A percentile compares a stretch with the other conserved stretches of the same genome.
Conservation (phyloP, 1,140 invertebrate genomes). For the Drosophila subobscura region DNA sequence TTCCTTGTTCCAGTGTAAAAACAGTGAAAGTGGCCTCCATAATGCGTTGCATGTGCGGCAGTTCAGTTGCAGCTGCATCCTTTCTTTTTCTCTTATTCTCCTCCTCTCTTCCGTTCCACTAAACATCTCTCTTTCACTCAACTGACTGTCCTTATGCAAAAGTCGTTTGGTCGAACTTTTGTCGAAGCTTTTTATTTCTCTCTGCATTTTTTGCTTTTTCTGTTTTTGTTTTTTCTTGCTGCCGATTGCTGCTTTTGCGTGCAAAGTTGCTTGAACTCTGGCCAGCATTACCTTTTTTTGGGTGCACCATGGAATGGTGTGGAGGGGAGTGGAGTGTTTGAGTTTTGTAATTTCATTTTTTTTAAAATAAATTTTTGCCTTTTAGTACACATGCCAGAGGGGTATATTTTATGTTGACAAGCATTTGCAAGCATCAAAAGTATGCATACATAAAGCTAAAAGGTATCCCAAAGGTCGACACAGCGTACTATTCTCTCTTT, state of each 20-base stretch:
- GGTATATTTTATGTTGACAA: too few species aligned
- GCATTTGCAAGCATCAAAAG: too few species aligned
- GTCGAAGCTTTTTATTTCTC: constrained; percentile 6
- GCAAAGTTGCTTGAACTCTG: constrained; percentile 22
- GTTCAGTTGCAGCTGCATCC: too few species aligned
- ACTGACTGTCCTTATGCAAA: constrained; percentile 19
- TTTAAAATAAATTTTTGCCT: constrained; percentile 17
- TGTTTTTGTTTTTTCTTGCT: neutral
- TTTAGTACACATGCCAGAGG: too few species aligned
- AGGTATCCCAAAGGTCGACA: too few species aligned
- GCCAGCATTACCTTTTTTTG: constrained; percentile 17
- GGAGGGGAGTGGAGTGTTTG: neutral
- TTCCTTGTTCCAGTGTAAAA: too few species aligned
- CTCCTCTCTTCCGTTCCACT: too few species aligned
- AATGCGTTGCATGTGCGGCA: too few species aligned
- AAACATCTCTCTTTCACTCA: neutral
- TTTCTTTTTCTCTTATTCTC: too few species aligned
- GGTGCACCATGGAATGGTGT: neutral
- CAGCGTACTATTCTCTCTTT: neutral
- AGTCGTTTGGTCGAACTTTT: neutral
- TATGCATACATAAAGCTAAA: too few species aligned
- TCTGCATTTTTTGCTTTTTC: neutral
- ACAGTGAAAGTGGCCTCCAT: too few species aligned
- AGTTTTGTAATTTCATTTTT: neutral
- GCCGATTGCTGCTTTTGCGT: constrained; percentile 7